phyloP scores from a whole-genome alignment of 2,888 invertebrate genomes.

The Cheilosia scutellata region DNA sequence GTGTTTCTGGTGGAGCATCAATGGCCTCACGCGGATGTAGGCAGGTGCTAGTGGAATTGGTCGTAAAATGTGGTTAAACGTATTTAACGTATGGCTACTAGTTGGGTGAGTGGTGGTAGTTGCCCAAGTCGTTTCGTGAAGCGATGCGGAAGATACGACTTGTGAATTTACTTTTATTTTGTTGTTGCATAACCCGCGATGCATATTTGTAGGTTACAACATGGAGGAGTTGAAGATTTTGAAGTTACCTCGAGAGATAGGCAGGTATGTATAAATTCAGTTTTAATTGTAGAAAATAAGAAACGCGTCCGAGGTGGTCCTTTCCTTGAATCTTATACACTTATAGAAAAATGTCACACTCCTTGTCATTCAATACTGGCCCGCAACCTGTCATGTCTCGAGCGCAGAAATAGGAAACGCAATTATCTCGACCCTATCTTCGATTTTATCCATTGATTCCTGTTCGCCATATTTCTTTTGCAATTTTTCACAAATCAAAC shows the following conservation, averaged over 20 bases:
- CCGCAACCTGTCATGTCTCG: neutral
- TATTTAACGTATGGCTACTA: constrained; percentile 14
- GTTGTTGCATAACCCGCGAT: constrained; percentile 28
- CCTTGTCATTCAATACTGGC: neutral
- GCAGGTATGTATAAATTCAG: neutral
- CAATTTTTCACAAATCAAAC: constrained; percentile 13
- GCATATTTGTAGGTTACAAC: neutral
- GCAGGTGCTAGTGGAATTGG: constrained; percentile 54
- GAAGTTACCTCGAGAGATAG: too few relatives aligned
- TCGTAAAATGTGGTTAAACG: constrained; percentile 43
- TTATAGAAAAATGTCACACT: too few relatives aligned
- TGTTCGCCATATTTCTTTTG: neutral
- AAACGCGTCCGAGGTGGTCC: too few relatives aligned
- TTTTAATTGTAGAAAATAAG: neutral
- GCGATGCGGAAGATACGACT: constrained; percentile 56
- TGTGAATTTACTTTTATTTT: constrained; percentile 13
- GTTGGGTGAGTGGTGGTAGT: constrained; percentile 30
- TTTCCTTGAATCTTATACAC: too few relatives aligned
- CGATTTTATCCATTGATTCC: constrained; percentile 16
- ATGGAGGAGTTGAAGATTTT: neutral
- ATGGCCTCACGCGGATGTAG: constrained; percentile 20
- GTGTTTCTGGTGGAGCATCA: neutral
- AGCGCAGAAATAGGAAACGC: constrained; percentile 1
- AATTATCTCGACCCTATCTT: constrained; percentile 21
- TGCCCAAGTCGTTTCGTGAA: constrained; percentile 15